Base-by-base conservation (phyloP, 2,797 vertebrate genomes). In the Takifugu ocellatus region DNA sequence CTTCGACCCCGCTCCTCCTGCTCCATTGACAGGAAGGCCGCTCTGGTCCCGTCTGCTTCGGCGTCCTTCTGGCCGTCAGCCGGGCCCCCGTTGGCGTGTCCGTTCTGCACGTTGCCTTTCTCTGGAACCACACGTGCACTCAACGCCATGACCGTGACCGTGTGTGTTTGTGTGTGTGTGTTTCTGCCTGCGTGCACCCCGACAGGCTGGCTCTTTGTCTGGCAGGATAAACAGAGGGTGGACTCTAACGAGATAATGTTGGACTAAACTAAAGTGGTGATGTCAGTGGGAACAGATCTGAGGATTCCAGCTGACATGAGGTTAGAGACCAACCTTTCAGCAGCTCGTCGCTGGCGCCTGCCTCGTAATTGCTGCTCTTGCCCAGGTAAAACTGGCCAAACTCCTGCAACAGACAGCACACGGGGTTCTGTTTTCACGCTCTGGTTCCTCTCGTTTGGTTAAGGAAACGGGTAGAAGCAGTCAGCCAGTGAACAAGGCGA, bases 331-430 rank as follows among this genome's bases (percentile, higher is more conserved):
- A 26, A 93, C 93, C 91, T 70, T 78, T 77, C 36, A 95, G 83
- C 58, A 94, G 89, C 53, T 87, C 85, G 0, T 84, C 66, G n/a
- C 89, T 91, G 26, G 86, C 82, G 48, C 78, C 89, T 0, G 78
- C 58, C 44, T 94, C 92, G 0, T 90, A 90, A 21, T 24, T 84
- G 65, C 31, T 59, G 46, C 72, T 84, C 63, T 67, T 85, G 49
- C 84, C 63, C 63, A 96, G 78, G 63, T 93, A 84, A 75, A 82
- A 85, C 17, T 59, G 83, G 7, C 93, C 93, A 80, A 95, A 95
- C 8, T 86, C 83, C 94, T 95, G 79, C 15, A 45, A 25, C 50
- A 31, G 60, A 64, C 29, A 54, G 1, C 49, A 58, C 2, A 45
- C 36, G 1, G 14, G 14, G 14, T 7, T 39, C 2, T 21, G 21